Evolutionary conservation across 2,888 invertebrate species (phyloP).

Genomic region (Tetheella fluctuosa): DNA sequence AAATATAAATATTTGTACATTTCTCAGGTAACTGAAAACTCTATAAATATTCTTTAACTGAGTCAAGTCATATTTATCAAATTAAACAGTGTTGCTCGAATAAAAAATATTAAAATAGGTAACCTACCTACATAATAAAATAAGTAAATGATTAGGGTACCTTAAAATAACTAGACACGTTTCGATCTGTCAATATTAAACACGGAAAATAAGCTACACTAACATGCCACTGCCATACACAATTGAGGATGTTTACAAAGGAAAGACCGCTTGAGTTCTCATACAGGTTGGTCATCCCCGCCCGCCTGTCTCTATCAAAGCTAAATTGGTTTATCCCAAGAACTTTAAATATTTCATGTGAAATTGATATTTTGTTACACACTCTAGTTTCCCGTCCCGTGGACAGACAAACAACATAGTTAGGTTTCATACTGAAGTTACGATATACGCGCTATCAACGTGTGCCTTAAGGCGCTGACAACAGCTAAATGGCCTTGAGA

Average conservation of each 20-base stretch:
- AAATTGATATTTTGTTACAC: not conserved
- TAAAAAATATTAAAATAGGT: too few species aligned
- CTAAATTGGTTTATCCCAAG: not conserved
- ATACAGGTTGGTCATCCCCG: not conserved
- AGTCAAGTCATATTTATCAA: too few species aligned
- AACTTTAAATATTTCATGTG: not conserved
- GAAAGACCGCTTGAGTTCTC: not conserved
- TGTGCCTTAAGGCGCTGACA: too few species aligned
- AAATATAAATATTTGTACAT: not conserved
- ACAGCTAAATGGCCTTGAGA: too few species aligned
- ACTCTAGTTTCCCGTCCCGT: not conserved
- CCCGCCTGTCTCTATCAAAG: conserved; percentile 1
- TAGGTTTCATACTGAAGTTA: not conserved
- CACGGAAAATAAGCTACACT: not conserved
- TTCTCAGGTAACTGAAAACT: too few species aligned
- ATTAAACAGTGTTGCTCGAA: too few species aligned
- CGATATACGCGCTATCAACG: conserved; percentile 17
- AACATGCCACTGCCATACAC: not conserved
- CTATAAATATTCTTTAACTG: not conserved
- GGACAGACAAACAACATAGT: not conserved
- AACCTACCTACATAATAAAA: too few species aligned
- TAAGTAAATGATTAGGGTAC: too few species aligned
- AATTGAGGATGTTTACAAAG: not conserved
- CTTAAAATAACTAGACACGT: too few species aligned
- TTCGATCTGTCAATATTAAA: not conserved